These are phyloP conservation scores for Wiebesia pumilae DNA, from an alignment of 1,140 invertebrate species.

Conservation along the genomic window DNA sequence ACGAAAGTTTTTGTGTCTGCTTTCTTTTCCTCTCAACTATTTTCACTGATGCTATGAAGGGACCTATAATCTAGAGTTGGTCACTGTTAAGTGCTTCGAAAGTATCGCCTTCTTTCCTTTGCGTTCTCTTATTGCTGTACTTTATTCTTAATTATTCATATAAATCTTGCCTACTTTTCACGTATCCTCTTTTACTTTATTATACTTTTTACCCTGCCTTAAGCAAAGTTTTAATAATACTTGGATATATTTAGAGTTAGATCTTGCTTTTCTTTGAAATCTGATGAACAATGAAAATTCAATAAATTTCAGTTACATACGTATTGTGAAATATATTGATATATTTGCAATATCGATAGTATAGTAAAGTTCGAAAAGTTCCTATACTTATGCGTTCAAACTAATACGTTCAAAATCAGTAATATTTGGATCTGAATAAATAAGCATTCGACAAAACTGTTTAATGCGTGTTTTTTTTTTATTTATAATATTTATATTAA, in stretches of 20 bases:
- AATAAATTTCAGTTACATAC: no score
- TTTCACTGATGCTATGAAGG: constrained; percentile 15
- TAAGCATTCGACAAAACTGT: no score
- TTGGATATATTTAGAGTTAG: not conserved
- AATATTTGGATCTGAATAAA: no score
- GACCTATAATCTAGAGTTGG: constrained; percentile 33
- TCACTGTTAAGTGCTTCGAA: constrained; percentile 22
- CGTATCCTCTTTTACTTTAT: not conserved
- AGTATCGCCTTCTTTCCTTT: not conserved
- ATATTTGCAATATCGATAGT: not conserved
- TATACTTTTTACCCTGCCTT: no score
- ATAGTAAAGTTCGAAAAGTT: no score
- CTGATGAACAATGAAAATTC: no score
- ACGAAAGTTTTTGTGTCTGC: constrained; percentile 46
- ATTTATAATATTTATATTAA: not conserved
- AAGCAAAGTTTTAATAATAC: not conserved
- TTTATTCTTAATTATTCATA: constrained; percentile 27
- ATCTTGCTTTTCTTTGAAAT: not conserved
- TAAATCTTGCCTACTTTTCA: constrained; percentile 13
- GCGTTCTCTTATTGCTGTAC: not conserved
- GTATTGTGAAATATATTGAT: not conserved
- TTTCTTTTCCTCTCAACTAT: constrained; percentile 39
- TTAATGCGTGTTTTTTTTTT: not conserved
- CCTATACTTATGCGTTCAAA: no score
- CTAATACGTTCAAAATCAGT: no score